Conservation (phyloP, 2,113 vertebrate species). For the Todiramphus chloris region DNA sequence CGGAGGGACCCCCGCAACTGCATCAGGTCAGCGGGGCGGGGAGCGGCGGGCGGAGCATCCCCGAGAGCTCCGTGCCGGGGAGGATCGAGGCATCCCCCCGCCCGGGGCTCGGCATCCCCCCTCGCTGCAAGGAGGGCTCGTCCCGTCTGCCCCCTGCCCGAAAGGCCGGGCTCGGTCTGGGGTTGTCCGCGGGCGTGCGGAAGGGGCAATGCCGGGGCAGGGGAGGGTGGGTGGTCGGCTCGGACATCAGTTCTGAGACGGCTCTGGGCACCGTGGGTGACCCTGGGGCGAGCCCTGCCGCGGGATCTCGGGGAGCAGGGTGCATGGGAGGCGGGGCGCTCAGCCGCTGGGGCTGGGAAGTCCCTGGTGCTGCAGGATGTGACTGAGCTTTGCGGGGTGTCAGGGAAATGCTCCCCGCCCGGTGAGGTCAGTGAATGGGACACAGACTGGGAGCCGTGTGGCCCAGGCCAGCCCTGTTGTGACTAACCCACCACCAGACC, state of each 20-base stretch:
- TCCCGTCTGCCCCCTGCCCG: background rate
- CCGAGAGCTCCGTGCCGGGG: background rate
- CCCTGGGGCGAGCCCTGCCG: background rate
- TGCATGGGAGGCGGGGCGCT: background rate
- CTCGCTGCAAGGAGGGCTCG: background rate
- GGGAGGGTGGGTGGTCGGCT: background rate
- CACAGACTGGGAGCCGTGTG: accelerated
- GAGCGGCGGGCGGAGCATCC: no score
- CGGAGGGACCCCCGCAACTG: conserved; percentile 85
- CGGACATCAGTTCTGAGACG: no score
- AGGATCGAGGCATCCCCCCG: background rate
- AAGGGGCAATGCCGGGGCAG: background rate
- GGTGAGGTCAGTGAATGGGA: accelerated
- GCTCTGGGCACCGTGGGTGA: background rate
- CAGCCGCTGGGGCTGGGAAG: no score
- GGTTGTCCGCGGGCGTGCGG: no score
- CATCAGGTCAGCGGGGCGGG: conserved; percentile 78
- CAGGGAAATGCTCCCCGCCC: accelerated
- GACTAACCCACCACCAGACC: background rate
- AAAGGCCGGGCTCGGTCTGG: background rate
- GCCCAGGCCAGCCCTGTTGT: background rate
- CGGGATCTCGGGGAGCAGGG: background rate
- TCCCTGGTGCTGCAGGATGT: no score
- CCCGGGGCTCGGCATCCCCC: background rate
- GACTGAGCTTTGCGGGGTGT: background rate